phyloP scores from a whole-genome alignment of 2,113 vertebrate species.

The Columba janthina region DNA sequence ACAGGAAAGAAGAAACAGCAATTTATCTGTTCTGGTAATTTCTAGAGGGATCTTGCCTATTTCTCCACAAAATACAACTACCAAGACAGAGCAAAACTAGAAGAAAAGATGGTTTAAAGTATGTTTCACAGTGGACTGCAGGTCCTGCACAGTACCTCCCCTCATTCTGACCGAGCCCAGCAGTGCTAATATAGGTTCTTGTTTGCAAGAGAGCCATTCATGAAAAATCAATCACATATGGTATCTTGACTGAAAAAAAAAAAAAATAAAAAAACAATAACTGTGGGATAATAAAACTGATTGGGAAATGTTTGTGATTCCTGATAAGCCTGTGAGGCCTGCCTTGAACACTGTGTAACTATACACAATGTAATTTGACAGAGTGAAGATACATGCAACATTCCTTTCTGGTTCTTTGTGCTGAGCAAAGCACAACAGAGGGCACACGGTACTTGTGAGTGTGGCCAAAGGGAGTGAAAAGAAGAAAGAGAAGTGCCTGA shows the following conservation, averaged over 20 bases:
- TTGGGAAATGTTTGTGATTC: not conserved
- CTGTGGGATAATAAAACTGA: not conserved
- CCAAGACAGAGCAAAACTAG: not conserved
- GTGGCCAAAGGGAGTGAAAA: not conserved
- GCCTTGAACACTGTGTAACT: not conserved
- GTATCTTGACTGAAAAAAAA: not conserved
- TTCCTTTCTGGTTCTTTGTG: not conserved
- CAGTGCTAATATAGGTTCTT: not conserved
- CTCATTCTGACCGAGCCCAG: not conserved
- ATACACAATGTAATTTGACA: not conserved
- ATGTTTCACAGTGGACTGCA: not conserved
- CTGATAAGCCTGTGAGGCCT: not conserved
- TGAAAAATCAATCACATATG: not conserved
- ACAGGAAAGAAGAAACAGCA: not conserved
- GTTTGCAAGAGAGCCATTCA: not conserved
- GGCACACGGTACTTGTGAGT: accelerated
- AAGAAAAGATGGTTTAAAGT: not conserved
- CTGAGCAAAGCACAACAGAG: not conserved
- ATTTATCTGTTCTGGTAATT: not conserved
- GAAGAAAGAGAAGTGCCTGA: not conserved
- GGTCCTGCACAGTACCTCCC: not conserved
- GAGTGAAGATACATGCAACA: not conserved
- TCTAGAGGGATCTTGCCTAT: not conserved
- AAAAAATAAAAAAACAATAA: not conserved
- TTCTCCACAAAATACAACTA: not conserved